phyloP scores from a whole-genome alignment of 2,888 invertebrate species.

The Volucella inanis region DNA sequence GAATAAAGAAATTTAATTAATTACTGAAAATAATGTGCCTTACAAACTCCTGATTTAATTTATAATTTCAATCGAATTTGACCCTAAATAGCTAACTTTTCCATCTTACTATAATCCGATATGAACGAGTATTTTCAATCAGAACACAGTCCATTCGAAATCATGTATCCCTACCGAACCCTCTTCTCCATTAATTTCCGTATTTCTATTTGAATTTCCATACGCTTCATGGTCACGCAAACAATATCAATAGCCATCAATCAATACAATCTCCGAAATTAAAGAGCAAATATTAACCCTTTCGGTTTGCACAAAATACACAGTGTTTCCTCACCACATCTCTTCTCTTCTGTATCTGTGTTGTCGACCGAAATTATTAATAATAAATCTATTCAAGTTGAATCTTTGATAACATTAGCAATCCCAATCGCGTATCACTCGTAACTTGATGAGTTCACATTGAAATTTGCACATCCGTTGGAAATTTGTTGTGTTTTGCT shows the following conservation, averaged over 20 bases:
- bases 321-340: not conserved
- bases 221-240: conserved; percentile 45
- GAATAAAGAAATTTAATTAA: too few relatives aligned
- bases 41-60: too few relatives aligned
- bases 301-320: conserved; percentile 32
- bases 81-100: not conserved
- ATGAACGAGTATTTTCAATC: not conserved
- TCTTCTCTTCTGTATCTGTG: not conserved
- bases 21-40: too few relatives aligned
- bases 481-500: conserved; percentile 38
- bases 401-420: conserved; percentile 68
- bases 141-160: conserved; percentile 16
- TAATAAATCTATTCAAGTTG: conserved; percentile 68
- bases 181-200: not conserved
- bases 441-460: conserved; percentile 69
- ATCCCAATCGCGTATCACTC: conserved; percentile 66
- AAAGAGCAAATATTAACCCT: conserved; percentile 72
- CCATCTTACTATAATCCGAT: not conserved
- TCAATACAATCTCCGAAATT: conserved; percentile 70
- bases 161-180: not conserved
- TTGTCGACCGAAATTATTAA: conserved; percentile 46
- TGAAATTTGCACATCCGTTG: conserved; percentile 61
- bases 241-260: conserved; percentile 60
- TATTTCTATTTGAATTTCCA: conserved; percentile 14
- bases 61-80: too few relatives aligned